Evolutionary conservation across 2,888 invertebrate genomes (phyloP), one percentile per base, ranked within the genome.

Genomic region (Anthrax anthrax): DNA sequence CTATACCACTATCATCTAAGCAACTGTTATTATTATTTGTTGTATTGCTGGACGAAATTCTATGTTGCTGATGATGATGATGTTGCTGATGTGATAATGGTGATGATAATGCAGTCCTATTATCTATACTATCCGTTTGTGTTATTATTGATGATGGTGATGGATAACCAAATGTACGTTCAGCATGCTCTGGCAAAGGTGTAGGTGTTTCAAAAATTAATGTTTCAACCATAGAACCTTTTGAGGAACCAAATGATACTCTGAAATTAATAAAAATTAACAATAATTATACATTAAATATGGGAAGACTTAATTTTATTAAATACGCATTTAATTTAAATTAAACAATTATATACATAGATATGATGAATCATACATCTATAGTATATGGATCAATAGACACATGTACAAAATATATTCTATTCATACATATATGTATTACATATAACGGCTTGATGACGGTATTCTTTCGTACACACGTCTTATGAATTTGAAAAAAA

Each of bases 161-260:
- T 37, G 54, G 46, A 54, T 64, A 65, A 17, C 63, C 63, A 56
- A 67, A 67, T 52, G 57, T 61, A 29, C 64, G 61, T 57, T 67
- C 67, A 48, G 65, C 65, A 55, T 67, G 65, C 52, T 67, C 67
- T 59, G 85, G 85, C 44, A 86, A 75, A 50, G 76, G 77, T 43
- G 73, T 73, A 32, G 81, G 81, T 59, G 81, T 85, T 72, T 91
- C 90, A 71, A 85, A 90, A 57, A 91, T 87, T 56, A 90, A 74
- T 42, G 91, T 91, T 72, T 91, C 91, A 53, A 91, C 90, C 90
- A 91, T 90, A 44, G 90, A 90, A 55, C 90, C 90, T 69, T 90
- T 90, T 56, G 89, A 89, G 66, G 89, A 90, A 55, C 90, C 91
- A 70, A 91, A 91, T 43, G 90, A 90, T 55, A 91, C 91, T 75